Evolutionary conservation across 2,888 invertebrate genomes (phyloP), one percentile per base, ranked within the genome.

Genomic region (Eilema griseolum): DNA sequence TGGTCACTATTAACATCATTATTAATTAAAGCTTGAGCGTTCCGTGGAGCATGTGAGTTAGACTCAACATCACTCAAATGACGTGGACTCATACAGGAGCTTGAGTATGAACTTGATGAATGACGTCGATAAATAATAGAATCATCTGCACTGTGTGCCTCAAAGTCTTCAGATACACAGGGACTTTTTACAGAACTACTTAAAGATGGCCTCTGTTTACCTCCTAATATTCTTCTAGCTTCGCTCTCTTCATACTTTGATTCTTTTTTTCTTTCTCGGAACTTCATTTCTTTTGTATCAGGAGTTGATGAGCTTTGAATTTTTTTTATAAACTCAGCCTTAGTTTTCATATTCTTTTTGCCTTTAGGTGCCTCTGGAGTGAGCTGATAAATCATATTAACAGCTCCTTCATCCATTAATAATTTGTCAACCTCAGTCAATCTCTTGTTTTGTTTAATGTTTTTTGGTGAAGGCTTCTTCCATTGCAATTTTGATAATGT

Each of bases 381-480:
- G 1, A 98, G 96, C 28, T 98, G 97, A 85, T 97, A 98, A 60
- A 98, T 94, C 96, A 98, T 97, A 90, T 98, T 98, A 2, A 98
- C 97, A 4, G 98, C 98, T 1, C 98, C 98, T 87, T 98, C 98
- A 88, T 98, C 98, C 92, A 97, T 97, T 73, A 98, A 92, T 66
- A 98, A 89, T 73, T 95, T 96, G 84, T 98, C 98, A 67, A 98
- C 96, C 93, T 98, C 98, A 26, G 96, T 96, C 70, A 96, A 90
- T 74, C 96, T 95, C 79, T 95, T 96, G 76, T 96, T 96, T 85
- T 96, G 96, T 85, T 92, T 88, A 61, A 78, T 87, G 87, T 88
- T 89, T 88, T 95, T 88, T 83, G 95, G 90, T 66, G 91, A 87
- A 61, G 94, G 95, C 73, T 95, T 95, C 79, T 95, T 95, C 95